Conservation (phyloP, 2,888 invertebrate species). For the Lacanobia wlatinum region DNA sequence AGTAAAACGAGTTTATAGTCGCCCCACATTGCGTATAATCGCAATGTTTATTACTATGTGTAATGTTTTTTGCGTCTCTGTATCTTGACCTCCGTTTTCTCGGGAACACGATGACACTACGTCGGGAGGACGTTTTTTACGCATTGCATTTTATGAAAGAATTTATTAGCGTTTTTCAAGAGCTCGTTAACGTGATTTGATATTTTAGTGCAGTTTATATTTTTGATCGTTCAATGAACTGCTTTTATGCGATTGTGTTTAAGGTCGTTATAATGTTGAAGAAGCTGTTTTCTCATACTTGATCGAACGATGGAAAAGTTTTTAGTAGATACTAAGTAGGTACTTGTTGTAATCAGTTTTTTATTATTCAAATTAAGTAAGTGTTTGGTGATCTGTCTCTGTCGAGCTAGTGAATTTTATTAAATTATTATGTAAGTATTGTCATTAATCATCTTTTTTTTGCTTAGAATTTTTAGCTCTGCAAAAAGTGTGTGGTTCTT, state of each 20-base stretch:
- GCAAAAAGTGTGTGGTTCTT: conserved; percentile 5
- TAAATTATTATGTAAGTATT: conserved; percentile 21
- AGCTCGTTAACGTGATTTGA: conserved; percentile 7
- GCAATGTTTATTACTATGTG: conserved; percentile 33
- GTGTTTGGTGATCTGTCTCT: conserved; percentile 37
- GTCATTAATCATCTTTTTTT: conserved; percentile 38
- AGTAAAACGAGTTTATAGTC: conserved; percentile 42
- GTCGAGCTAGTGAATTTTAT: conserved; percentile 20
- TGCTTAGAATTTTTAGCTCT: neutral
- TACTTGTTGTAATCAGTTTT: conserved; percentile 13
- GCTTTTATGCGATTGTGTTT: conserved; percentile 9
- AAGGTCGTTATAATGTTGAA: conserved; percentile 35
- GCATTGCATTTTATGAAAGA: conserved; percentile 37
- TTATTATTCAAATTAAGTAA: conserved; percentile 25
- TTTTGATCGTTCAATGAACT: conserved; percentile 41
- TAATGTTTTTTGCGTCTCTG: conserved; percentile 32
- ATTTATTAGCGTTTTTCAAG: conserved; percentile 18
- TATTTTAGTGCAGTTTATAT: conserved; percentile 45
- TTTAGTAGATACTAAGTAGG: neutral
- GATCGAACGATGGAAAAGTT: neutral
- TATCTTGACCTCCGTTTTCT: conserved; percentile 36
- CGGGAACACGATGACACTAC: conserved; percentile 27
- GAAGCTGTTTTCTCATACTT: conserved; percentile 5
- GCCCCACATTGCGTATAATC: conserved; percentile 50
- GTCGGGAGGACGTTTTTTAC: conserved; percentile 32